A percentile compares a stretch with the other conserved stretches of the same genome.
phyloP scores from a whole-genome alignment of 2,888 invertebrate species.

The Hyles lineata region DNA sequence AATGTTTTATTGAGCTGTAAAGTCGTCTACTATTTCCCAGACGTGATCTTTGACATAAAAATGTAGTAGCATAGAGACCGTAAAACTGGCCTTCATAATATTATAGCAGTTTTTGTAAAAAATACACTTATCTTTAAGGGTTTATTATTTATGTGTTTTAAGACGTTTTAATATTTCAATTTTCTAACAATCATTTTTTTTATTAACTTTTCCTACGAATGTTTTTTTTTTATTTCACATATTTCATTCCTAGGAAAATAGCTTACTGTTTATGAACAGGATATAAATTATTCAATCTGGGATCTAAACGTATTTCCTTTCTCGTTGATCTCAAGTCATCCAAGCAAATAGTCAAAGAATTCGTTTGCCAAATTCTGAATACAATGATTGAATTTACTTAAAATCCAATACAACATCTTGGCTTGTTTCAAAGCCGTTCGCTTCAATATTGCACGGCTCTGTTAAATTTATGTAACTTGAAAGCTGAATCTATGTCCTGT shows the following conservation, averaged over 20 bases:
- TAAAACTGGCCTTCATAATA: neutral
- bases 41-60: neutral
- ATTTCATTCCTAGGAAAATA: no score
- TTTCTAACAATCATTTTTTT: no score
- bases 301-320: no score
- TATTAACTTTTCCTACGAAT: no score
- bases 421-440: neutral
- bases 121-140: neutral
- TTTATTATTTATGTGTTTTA: neutral
- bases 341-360: neutral
- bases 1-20: conserved; percentile 20
- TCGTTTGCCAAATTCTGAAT: no score
- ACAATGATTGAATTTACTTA: neutral
- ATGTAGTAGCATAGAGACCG: neutral
- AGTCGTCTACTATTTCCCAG: neutral
- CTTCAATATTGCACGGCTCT: neutral
- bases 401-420: neutral
- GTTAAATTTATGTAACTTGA: neutral
- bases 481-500: conserved; percentile 2
- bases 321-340: neutral
- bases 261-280: no score
- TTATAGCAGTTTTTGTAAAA: neutral
- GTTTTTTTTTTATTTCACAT: neutral
- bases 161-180: no score
- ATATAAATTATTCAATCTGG: no score